phyloP scores from a whole-genome alignment of 2,888 invertebrate genomes.

The Ophion ellenae region DNA sequence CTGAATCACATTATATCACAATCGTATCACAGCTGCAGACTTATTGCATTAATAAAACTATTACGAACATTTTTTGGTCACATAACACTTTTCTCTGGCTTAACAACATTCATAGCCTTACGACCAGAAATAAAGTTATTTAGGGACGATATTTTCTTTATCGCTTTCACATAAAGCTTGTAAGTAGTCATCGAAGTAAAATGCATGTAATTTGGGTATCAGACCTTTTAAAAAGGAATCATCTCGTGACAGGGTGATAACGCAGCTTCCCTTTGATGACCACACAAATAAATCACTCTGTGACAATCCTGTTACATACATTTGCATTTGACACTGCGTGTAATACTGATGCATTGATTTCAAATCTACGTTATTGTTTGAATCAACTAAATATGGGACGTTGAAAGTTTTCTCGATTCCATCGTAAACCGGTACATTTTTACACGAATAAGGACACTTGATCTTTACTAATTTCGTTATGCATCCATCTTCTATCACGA shows the following conservation, averaged over 20 bases:
- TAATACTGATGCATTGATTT: conserved; percentile 37
- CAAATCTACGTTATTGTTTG: conserved; percentile 10
- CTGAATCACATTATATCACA: conserved; percentile 25
- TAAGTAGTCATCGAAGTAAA: conserved; percentile 30
- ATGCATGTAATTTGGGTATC: conserved; percentile 23
- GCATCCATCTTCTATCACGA: conserved; percentile 57
- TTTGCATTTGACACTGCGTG: conserved; percentile 51
- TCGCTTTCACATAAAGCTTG: conserved; percentile 22
- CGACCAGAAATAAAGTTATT: too few relatives aligned
- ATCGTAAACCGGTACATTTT: conserved; percentile 43
- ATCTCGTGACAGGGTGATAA: conserved; percentile 5
- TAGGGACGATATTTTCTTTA: conserved; percentile 24
- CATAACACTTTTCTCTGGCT: too few relatives aligned
- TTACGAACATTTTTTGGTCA: too few relatives aligned
- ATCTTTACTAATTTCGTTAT: conserved; percentile 56
- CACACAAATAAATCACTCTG: conserved; percentile 53
- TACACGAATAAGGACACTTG: conserved; percentile 61
- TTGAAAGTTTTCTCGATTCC: conserved; percentile 7
- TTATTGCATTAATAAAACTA: conserved; percentile 30
- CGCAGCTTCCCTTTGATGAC: conserved; percentile 30
- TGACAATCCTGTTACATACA: conserved; percentile 53
- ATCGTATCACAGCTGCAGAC: conserved; percentile 19
- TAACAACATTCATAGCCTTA: too few relatives aligned
- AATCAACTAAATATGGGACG: conserved; percentile 30
- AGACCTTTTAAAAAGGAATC: conserved; percentile 21